These are phyloP conservation scores for Otis tarda DNA, from an alignment of 2,113 vertebrate species.

Conservation along the genomic window DNA sequence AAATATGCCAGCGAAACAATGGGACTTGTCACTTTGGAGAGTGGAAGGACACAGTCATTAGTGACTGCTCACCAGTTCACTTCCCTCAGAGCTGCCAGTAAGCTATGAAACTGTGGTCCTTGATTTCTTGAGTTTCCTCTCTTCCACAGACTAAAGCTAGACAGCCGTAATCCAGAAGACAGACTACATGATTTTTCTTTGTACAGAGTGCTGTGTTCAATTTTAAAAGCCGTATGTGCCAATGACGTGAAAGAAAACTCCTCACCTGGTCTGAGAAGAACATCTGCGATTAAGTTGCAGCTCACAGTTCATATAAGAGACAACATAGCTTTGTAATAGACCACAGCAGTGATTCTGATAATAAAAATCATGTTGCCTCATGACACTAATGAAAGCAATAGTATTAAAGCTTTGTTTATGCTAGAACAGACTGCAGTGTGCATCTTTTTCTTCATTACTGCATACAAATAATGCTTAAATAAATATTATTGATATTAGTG, in stretches of 20 bases:
- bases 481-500: not conserved
- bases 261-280: not conserved
- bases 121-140: not conserved
- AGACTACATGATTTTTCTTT: not conserved
- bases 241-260: not conserved
- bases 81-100: not conserved
- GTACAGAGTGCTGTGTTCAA: not conserved
- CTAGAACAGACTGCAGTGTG: not conserved
- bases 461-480: not conserved
- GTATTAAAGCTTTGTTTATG: not conserved
- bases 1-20: not conserved
- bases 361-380: not conserved
- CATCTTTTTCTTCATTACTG: constrained; percentile 30
- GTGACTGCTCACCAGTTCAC: not conserved
- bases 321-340: not conserved
- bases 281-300: not conserved
- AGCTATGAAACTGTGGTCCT: not conserved
- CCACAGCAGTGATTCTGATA: not conserved
- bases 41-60: fast-evolving
- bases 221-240: not conserved
- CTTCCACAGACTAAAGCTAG: not conserved
- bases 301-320: not conserved
- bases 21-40: not conserved
- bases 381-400: not conserved
- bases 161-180: not conserved